Base-by-base conservation (phyloP, 1,140 invertebrate genomes). In the Aphelenchoides avenae region DNA sequence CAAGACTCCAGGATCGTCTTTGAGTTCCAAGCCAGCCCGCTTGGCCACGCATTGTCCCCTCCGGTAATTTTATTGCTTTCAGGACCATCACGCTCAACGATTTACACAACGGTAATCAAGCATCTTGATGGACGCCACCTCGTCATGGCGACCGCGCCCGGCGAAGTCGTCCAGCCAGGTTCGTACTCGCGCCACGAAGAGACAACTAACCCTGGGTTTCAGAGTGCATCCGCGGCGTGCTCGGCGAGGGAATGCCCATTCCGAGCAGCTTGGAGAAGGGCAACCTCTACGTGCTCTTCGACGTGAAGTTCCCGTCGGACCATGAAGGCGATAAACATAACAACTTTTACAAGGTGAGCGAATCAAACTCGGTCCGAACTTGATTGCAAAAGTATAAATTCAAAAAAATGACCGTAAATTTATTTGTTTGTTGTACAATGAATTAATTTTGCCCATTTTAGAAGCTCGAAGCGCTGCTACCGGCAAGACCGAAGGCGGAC, bases 241-340 rank as follows among this genome's bases (percentile, higher is more conserved):
- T 75, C 26, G 73, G 77, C 36, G 83, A 84, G 69, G 83, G 83
- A 29, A 83, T 84, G 83, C 82, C 84, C 6, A 67, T 77, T 13
- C 77, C 86, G 66, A 86, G 85, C 68, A 86, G 87, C 78, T 86
- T 87, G 33, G 85, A 89, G 60, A 86, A 85, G 71, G 91, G 91
- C 34, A 85, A 88, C 76, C 79, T 94, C n/a, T 88, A 88, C 70
- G 84, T 94, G 49, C 84, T 86, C 66, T 92, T 93, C 80, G 83
- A 84, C 70, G 85, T 94, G 11, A 83, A 82, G 47, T 92, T 93
- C 76, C 91, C 91, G 29, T 80, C 84, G 55, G 86, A 85, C 65
- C 83, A 89, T 71, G 92, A 91, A 79, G 82, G 81, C 18, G 55
- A 84, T 37, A 79, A 82, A 57, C 83, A 86, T 62, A 82, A 83